Conservation (phyloP, 2,113 vertebrate genomes). For the Brachyistius frenatus region DNA sequence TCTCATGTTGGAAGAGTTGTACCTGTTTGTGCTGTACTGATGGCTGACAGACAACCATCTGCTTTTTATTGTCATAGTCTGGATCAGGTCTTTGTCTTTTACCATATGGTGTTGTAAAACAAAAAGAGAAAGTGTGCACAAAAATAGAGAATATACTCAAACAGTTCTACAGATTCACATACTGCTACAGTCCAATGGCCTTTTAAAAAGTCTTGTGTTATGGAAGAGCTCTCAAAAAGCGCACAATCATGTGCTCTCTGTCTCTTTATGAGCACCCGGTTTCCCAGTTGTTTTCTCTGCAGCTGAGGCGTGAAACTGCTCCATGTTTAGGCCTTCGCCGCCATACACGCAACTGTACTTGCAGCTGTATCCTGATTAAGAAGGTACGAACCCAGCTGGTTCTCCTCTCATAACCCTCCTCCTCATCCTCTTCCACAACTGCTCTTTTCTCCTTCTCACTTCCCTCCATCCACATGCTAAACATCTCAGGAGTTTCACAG, state of each 20-base stretch:
- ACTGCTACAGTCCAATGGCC: slow-evolving; percentile 31
- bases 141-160: not conserved
- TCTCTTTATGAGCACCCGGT: slow-evolving; percentile 50
- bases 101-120: slow-evolving; percentile 20
- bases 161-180: not conserved
- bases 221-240: slow-evolving; percentile 14
- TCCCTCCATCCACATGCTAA: slow-evolving; percentile 45
- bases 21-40: no score
- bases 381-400: slow-evolving; percentile 49
- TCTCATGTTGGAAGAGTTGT: no score
- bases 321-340: slow-evolving; percentile 47
- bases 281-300: slow-evolving; percentile 63
- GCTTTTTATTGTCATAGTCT: slow-evolving; percentile 44
- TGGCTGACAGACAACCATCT: no score
- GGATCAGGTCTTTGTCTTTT: slow-evolving; percentile 27
- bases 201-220: slow-evolving; percentile 27
- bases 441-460: slow-evolving; percentile 1
- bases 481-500: slow-evolving; percentile 42
- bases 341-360: slow-evolving; percentile 32
- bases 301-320: slow-evolving; percentile 67
- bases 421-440: slow-evolving; percentile 1
- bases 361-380: slow-evolving; percentile 61
- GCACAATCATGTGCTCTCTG: slow-evolving; percentile 46
- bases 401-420: slow-evolving; percentile 36
- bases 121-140: not conserved